These are phyloP conservation scores for Melikaiella ostensackeni DNA, from an alignment of 2,888 invertebrate species.

Conservation along the genomic window DNA sequence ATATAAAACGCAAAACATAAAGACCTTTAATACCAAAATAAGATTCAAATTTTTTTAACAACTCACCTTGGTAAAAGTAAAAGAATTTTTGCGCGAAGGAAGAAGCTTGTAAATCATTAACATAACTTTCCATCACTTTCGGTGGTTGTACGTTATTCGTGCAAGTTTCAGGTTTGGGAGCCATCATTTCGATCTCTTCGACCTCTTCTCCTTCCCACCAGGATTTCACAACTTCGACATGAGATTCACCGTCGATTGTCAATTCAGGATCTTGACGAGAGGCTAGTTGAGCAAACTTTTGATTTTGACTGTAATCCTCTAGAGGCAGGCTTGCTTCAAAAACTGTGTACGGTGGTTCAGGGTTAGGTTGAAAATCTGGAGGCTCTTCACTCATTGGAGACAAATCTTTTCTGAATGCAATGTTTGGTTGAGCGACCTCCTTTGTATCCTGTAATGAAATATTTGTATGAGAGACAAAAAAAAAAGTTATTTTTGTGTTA, in stretches of 20 bases:
- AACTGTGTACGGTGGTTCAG: not conserved
- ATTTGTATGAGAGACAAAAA: not conserved
- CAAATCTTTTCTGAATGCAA: not conserved
- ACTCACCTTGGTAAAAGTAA: constrained; percentile 90
- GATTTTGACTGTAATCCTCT: not conserved
- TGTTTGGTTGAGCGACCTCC: not conserved
- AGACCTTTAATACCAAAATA: not conserved
- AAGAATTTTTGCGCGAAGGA: constrained; percentile 80
- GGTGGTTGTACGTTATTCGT: constrained; percentile 27
- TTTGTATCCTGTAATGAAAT: not conserved
- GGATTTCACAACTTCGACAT: constrained; percentile 30
- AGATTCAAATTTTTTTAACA: constrained; percentile 15
- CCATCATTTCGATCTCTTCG: constrained; percentile 4
- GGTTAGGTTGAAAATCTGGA: not conserved
- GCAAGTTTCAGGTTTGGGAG: constrained; percentile 22
- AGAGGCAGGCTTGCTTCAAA: not conserved
- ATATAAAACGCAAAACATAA: constrained; percentile 23
- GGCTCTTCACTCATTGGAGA: not conserved
- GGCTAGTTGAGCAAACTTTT: not conserved
- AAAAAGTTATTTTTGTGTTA: not conserved
- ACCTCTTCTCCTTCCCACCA: constrained; percentile 40
- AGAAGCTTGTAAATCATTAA: constrained; percentile 48
- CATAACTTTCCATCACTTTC: constrained; percentile 40
- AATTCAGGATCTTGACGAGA: constrained; percentile 9
- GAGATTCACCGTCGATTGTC: constrained; percentile 14